A percentile compares a stretch with the other conserved stretches of the same genome.
Evolutionary conservation across 2,888 invertebrate genomes (phyloP).

Genomic region (Marasmarcha lunaedactyla): DNA sequence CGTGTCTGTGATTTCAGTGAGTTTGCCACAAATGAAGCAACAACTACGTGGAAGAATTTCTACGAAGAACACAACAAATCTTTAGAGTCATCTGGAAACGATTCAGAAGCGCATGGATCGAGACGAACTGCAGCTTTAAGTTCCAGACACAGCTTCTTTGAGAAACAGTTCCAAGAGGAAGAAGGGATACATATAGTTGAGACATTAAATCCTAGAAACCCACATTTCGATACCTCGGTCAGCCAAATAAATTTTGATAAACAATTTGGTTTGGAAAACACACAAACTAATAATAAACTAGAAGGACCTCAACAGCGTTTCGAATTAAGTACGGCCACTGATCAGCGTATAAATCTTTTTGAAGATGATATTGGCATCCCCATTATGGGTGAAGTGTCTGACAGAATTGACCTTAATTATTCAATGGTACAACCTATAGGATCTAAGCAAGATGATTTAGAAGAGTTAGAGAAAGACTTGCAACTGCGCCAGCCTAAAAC

Average conservation of each 20-base stretch:
- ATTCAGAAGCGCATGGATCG: conserved; percentile 27
- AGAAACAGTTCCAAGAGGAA: conserved; percentile 47
- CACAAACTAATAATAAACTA: conserved; percentile 26
- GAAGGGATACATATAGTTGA: conserved; percentile 35
- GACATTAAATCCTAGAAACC: conserved; percentile 20
- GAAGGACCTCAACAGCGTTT: conserved; percentile 30
- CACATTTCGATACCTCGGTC: conserved; percentile 23
- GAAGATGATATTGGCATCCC: conserved; percentile 33
- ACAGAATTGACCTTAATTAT: conserved; percentile 41
- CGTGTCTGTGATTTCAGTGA: conserved; percentile 40
- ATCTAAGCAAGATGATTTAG: conserved; percentile 35
- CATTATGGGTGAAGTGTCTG: conserved; percentile 30
- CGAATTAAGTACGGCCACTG: conserved; percentile 41
- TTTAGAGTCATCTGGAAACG: conserved; percentile 46
- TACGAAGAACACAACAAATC: conserved; percentile 59
- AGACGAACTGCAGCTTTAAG: conserved; percentile 35
- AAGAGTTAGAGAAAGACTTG: conserved; percentile 42
- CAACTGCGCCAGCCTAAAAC: conserved; percentile 20
- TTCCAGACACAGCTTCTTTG: conserved; percentile 36
- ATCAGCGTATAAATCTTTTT: conserved; percentile 40
- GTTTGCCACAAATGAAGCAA: conserved; percentile 51
- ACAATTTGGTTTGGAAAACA: conserved; percentile 32
- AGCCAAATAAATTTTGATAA: conserved; percentile 33
- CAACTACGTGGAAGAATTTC: conserved; percentile 58
- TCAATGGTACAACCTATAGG: conserved; percentile 30